Conservation (phyloP, 2,113 vertebrate genomes). For the Desmodus rotundus region DNA sequence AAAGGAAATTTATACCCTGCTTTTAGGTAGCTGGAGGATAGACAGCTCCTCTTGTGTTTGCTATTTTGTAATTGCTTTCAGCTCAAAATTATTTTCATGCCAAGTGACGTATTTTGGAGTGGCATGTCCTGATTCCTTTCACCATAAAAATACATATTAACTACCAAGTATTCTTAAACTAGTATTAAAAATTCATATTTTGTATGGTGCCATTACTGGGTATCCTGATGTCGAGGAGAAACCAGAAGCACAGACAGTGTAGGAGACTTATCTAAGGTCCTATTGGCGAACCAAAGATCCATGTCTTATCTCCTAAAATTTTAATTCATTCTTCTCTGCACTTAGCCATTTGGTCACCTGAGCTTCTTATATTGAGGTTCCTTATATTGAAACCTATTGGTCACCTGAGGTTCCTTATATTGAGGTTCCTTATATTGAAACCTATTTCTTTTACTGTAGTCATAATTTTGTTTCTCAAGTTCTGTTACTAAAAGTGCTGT, state of each 20-base stretch:
- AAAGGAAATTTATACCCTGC: background rate
- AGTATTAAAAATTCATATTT: background rate
- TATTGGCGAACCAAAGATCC: background rate
- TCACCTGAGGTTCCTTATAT: too few relatives aligned
- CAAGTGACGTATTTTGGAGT: background rate
- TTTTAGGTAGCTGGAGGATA: background rate
- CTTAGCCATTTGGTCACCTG: background rate
- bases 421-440: background rate
- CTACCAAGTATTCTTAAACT: background rate
- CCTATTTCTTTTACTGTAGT: background rate
- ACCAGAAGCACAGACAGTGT: background rate
- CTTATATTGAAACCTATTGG: background rate
- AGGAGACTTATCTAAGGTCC: background rate
- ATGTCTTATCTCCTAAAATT: background rate
- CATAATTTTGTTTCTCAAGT: background rate
- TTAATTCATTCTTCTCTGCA: background rate
- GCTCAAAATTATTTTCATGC: background rate
- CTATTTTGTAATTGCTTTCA: background rate
- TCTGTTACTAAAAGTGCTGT: background rate
- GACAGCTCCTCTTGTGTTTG: background rate
- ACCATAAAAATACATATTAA: background rate
- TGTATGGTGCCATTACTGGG: background rate
- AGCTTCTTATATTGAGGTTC: too few relatives aligned
- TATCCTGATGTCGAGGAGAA: background rate
- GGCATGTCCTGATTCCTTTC: background rate